Evolutionary conservation across 2,797 vertebrate genomes (phyloP), one percentile per base, ranked within the genome.

Genomic region (Gephyroberyx darwinii): DNA sequence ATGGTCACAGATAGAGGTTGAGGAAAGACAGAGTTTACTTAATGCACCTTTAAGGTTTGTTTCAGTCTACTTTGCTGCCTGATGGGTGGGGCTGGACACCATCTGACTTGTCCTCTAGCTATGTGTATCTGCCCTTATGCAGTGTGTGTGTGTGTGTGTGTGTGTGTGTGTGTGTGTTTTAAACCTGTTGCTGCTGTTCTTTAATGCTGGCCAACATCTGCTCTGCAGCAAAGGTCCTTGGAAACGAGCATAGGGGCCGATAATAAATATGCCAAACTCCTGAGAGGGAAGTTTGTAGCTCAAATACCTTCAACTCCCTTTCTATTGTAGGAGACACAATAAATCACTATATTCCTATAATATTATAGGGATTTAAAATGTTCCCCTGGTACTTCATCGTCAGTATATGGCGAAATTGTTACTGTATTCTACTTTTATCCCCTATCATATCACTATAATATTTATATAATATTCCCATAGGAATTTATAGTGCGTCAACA

Each of bases 141-240:
- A 26, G 26, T 26, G 26, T 26, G 48, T 47, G 17, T 65, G 59
- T 51, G 37, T 69, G 8, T 58, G 47, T 41, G 31, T 57, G 39
- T 57, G 51, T 55, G 58, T 33, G 16, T 59, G 31, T 66, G 61
- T 48, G 50, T 47, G 47, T 50, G 50, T 26, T 35, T 8, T 31
- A 13, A 39, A 58, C 58, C 37, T 82, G 74, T 61, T 57, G 41
- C 63, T 65, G 50, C 52, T 48, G 17, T 37, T 50, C 45, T 69
- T 8, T 45, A 31, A 50, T 57, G 54, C 48, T 62, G 50, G 45
- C 55, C 66, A 62, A 70, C 71, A 74, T 77, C 78, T 84, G 77
- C 22, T 72, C 10, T 37, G 60, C 54, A 16, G 58, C 30, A 22
- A 43, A 59, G 52, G 16, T 51, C 55, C 54, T 14, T 50, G 17